phyloP scores from a whole-genome alignment of 2,113 vertebrate species.

The Origma solitaria region DNA sequence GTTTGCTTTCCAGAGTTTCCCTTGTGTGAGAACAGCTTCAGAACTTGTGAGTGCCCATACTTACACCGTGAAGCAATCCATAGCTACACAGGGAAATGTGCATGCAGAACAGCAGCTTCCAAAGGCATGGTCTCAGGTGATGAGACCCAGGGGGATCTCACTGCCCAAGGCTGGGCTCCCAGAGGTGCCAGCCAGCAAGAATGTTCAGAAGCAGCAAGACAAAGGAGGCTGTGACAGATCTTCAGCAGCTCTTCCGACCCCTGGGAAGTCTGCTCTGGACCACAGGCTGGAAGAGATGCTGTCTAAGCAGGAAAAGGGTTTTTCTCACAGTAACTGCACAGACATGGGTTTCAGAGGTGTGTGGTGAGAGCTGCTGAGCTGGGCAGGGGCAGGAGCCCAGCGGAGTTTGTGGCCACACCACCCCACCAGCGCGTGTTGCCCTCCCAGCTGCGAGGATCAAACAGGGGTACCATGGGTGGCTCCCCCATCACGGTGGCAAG shows the following conservation, averaged over 20 bases:
- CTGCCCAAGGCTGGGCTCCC: neutral
- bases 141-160: neutral
- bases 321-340: neutral
- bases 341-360: neutral
- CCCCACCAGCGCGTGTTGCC: fast-evolving
- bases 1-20: neutral
- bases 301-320: neutral
- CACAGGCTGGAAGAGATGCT: neutral
- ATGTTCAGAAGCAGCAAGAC: neutral
- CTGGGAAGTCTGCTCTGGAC: neutral
- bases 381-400: neutral
- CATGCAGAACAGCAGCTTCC: neutral
- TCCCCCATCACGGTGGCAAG: fast-evolving
- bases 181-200: neutral
- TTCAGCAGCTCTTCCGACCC: neutral
- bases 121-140: neutral
- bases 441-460: neutral
- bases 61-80: neutral
- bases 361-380: neutral
- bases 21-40: neutral
- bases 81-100: neutral
- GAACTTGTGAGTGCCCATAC: neutral
- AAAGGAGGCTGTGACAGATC: neutral
- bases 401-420: too few relatives aligned
- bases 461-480: neutral